These are phyloP conservation scores for Dendroctonus valens DNA, from an alignment of 1,140 invertebrate species.

Conservation along the genomic window DNA sequence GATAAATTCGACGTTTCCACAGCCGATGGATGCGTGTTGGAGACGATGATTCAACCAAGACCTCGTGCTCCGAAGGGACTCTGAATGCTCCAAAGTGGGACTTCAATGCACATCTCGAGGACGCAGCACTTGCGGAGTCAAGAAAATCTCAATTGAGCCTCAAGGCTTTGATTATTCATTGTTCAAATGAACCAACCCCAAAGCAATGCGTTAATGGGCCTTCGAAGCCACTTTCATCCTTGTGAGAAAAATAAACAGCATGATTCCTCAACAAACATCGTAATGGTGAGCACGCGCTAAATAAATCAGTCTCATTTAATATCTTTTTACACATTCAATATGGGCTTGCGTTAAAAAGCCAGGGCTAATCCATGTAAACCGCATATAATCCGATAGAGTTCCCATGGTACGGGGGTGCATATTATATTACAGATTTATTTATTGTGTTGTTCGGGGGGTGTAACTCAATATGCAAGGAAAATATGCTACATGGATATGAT, in stretches of 20 bases:
- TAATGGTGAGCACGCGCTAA: slow-evolving; percentile 43
- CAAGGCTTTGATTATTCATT: too few species aligned
- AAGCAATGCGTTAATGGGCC: too few species aligned
- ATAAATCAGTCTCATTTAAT: slow-evolving; percentile 48
- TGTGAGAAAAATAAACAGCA: slow-evolving; percentile 48
- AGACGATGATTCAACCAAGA: too few species aligned
- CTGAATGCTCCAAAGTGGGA: too few species aligned
- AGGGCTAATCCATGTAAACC: slow-evolving; percentile 48
- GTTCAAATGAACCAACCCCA: too few species aligned
- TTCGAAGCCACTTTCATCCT: slow-evolving; percentile 1
- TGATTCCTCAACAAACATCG: slow-evolving; percentile 47
- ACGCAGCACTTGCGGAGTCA: too few species aligned
- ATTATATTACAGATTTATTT: slow-evolving; percentile 49
- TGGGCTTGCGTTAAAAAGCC: slow-evolving; percentile 44
- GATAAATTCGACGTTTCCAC: slow-evolving; percentile 15
- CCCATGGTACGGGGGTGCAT: slow-evolving; percentile 45
- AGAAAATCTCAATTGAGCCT: too few species aligned
- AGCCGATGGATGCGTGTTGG: neutral
- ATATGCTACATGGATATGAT: slow-evolving; percentile 47
- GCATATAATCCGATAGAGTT: slow-evolving; percentile 42
- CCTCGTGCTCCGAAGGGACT: too few species aligned
- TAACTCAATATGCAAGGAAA: slow-evolving; percentile 46
- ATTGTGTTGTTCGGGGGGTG: slow-evolving; percentile 45
- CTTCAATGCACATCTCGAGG: too few species aligned
- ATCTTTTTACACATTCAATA: slow-evolving; percentile 49